Evolutionary conservation across 2,113 vertebrate genomes (phyloP), one percentile per base, ranked within the genome.

Genomic region (Platycercus adscitus): DNA sequence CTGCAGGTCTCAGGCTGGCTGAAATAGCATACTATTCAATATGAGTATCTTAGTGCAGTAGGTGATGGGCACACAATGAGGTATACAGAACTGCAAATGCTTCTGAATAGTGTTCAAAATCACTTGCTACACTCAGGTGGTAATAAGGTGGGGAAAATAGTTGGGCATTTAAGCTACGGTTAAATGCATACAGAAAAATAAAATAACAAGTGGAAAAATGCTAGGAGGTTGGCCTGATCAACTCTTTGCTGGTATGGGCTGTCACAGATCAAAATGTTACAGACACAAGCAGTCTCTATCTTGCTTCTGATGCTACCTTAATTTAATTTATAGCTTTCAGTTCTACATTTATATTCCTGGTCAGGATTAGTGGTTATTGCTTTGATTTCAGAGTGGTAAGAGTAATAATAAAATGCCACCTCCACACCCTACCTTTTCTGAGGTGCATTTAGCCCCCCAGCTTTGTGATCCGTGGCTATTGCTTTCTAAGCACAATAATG

Each of bases 401-500:
- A 79, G 50, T 55, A 83, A 63, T 12, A 86, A 55, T 43, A 78
- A 75, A 91, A 93, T 78, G 11, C 13, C 11, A 82, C n/a, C 39
- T 92, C 61, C 44, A 17, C 16, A 43, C 1, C 21, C 41, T 66
- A 58, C 33, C 39, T 43, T 61, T 81, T 86, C 33, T 41, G 53
- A 78, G 68, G 53, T 29, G 29, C 25, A 28, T 46, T 31, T 65
- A 66, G 46, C 3, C 24, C 28, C 17, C 17, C 55, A 88, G 64
- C 35, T 75, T 88, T 35, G n/a, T 58, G 56, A 58, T 88, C 70
- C 20, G 31, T 69, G 37, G 29, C 63, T 89, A 53, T 72, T 89
- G 46, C 73, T 94, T 90, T 80, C 68, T 58, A 91, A 94, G 88
- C 28, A 77, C 81, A 94, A 89, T 91, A 85, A 93, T 56, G 47